Evolutionary conservation across 2,888 invertebrate genomes (phyloP).

Genomic region (Lucinisca nassula): DNA sequence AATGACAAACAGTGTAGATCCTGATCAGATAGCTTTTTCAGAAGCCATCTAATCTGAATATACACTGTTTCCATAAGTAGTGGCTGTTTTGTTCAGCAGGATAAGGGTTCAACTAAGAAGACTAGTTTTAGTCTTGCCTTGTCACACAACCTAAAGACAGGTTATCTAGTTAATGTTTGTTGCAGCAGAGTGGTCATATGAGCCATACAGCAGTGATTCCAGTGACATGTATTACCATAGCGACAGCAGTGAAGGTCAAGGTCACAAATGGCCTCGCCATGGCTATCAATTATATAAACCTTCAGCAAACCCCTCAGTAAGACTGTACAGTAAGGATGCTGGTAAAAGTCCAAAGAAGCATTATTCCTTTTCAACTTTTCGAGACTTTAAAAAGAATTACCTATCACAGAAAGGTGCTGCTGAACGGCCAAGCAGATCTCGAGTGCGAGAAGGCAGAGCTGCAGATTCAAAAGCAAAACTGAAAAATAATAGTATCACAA

Average conservation of each 20-base stretch:
- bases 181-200: slow-evolving; percentile 62
- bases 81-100: too few relatives aligned
- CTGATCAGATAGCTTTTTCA: too few relatives aligned
- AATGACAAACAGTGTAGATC: too few relatives aligned
- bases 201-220: slow-evolving; percentile 64
- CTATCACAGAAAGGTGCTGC: background rate
- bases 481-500: background rate
- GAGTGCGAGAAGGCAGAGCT: background rate
- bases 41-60: too few relatives aligned
- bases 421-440: background rate
- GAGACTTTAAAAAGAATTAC: background rate
- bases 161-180: background rate
- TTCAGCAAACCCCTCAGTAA: background rate
- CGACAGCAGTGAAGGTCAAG: slow-evolving; percentile 60
- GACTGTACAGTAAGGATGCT: too few relatives aligned
- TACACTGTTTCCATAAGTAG: too few relatives aligned
- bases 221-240: slow-evolving; percentile 58
- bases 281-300: slow-evolving; percentile 50
- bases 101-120: too few relatives aligned
- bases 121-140: too few relatives aligned
- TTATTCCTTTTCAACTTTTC: background rate
- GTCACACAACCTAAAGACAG: too few relatives aligned
- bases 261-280: slow-evolving; percentile 55
- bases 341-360: background rate
- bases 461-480: background rate